A percentile compares a stretch with the other conserved stretches of the same genome.
Evolutionary conservation across 1,140 invertebrate species (phyloP).

Genomic region (Metaphire vulgaris): DNA sequence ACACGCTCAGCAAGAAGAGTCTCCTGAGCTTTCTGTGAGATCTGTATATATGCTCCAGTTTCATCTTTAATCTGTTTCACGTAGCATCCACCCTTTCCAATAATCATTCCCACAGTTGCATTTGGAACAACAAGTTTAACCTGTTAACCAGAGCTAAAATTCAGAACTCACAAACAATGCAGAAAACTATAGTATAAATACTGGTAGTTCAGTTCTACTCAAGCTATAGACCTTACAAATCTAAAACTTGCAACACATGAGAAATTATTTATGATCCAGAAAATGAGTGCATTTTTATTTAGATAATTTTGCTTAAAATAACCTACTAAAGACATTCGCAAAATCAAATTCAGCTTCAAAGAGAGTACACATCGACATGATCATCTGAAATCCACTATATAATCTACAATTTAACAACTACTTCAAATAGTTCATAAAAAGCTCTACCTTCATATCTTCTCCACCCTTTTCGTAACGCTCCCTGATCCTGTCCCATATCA

Average conservation of each 20-base stretch:
- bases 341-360: neutral
- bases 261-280: neutral
- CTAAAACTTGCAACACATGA: neutral
- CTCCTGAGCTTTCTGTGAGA: slow-evolving; percentile 47
- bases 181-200: neutral
- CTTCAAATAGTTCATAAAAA: too few relatives aligned
- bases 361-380: neutral
- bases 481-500: slow-evolving; percentile 95
- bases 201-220: neutral
- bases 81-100: slow-evolving; percentile 93
- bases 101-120: slow-evolving; percentile 97
- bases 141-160: too few relatives aligned
- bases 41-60: slow-evolving; percentile 94
- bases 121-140: slow-evolving; percentile 97
- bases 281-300: neutral
- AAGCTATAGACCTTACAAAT: neutral
- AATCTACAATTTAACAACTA: too few relatives aligned
- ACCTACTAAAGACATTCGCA: neutral
- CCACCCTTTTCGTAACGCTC: slow-evolving; percentile 81
- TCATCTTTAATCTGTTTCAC: slow-evolving; percentile 98
- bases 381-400: neutral
- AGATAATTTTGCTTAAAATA: neutral
- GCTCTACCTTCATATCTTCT: slow-evolving; percentile 44
- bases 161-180: neutral
- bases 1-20: neutral